Conservation (phyloP, 2,888 invertebrate species). For the Andrena camellia region DNA sequence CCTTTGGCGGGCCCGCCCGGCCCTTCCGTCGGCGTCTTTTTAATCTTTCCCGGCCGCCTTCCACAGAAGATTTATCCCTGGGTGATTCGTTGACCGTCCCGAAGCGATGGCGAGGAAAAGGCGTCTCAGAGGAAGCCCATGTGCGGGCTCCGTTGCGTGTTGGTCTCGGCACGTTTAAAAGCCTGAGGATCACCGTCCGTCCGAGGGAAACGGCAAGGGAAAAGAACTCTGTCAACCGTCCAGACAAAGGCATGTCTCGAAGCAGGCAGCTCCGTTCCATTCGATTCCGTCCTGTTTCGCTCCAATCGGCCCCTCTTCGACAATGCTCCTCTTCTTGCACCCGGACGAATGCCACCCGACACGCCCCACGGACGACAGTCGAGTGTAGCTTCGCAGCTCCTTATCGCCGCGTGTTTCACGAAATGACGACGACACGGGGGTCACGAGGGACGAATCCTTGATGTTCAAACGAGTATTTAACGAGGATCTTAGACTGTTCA, state of each 20-base stretch:
- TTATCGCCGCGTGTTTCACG: background rate
- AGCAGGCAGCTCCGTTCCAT: slow-evolving; percentile 63
- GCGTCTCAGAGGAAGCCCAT: slow-evolving; percentile 11
- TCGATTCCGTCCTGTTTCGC: slow-evolving; percentile 39
- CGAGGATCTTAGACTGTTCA: too few species aligned
- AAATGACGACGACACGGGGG: background rate
- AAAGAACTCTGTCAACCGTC: slow-evolving; percentile 57
- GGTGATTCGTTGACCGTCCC: slow-evolving; percentile 58
- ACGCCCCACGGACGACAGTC: background rate
- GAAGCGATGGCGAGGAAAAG: slow-evolving; percentile 24
- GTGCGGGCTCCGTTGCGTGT: slow-evolving; percentile 16
- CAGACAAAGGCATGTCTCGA: slow-evolving; percentile 59
- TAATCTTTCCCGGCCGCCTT: slow-evolving; percentile 59
- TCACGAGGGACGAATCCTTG: background rate
- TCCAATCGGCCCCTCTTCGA: slow-evolving; percentile 26
- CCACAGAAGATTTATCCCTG: slow-evolving; percentile 60
- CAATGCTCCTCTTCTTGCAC: background rate
- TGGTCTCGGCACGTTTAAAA: slow-evolving; percentile 43
- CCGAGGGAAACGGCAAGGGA: background rate
- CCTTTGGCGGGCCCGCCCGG: slow-evolving; percentile 1
- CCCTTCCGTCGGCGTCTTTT: slow-evolving; percentile 49
- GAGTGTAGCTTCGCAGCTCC: background rate
- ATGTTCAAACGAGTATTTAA: too few species aligned
- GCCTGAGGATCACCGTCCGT: slow-evolving; percentile 20
- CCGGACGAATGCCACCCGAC: background rate